phyloP scores from a whole-genome alignment of 2,888 invertebrate genomes.

The Pollenia griseotomentosa region DNA sequence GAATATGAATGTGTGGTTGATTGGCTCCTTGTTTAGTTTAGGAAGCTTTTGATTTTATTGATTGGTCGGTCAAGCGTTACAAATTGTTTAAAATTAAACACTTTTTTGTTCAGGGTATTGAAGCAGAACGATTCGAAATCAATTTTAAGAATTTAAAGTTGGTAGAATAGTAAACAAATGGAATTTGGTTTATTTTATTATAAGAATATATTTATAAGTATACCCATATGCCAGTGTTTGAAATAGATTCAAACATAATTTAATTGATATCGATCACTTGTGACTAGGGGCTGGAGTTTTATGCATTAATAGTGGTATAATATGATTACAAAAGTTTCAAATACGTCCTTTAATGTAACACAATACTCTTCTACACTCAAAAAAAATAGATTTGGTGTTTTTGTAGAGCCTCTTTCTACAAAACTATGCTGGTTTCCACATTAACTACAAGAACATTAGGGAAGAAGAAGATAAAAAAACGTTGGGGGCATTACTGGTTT shows the following conservation, averaged over 20 bases:
- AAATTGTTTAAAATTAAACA: slow-evolving; percentile 62
- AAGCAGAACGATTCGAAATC: slow-evolving; percentile 44
- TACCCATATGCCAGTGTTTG: background rate
- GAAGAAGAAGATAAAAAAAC: too few relatives aligned
- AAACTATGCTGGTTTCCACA: too few relatives aligned
- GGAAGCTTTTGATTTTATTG: slow-evolving; percentile 21
- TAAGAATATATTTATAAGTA: background rate
- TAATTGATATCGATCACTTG: background rate
- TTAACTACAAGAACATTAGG: too few relatives aligned
- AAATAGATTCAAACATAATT: background rate
- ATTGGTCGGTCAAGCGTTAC: slow-evolving; percentile 50
- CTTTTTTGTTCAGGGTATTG: slow-evolving; percentile 29
- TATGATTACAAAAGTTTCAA: too few relatives aligned
- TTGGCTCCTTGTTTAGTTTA: background rate
- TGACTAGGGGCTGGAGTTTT: too few relatives aligned
- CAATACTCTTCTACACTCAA: too few relatives aligned
- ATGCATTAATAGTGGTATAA: too few relatives aligned
- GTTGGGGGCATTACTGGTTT: too few relatives aligned
- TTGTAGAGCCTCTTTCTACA: too few relatives aligned
- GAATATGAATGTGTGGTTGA: background rate
- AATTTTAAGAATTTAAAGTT: slow-evolving; percentile 16
- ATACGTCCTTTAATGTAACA: too few relatives aligned
- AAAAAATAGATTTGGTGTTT: too few relatives aligned
- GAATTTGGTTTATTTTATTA: slow-evolving; percentile 8
- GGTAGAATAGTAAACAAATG: background rate